Evolutionary conservation across 1,140 invertebrate species (phyloP).

Genomic region (Chymomyza costata): DNA sequence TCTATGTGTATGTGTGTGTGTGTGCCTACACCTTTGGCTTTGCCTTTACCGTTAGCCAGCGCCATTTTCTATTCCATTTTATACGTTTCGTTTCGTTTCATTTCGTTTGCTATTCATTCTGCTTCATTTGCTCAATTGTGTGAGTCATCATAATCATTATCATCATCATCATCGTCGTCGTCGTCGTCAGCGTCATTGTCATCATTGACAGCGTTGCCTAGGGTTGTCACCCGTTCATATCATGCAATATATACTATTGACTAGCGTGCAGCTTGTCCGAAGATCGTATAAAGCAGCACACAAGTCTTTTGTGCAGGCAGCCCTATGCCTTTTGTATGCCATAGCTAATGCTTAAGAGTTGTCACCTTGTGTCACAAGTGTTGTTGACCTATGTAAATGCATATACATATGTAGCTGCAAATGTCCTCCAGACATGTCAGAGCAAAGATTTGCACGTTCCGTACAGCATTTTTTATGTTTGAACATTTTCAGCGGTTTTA

Average conservation of each 20-base stretch:
- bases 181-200: slow-evolving; percentile 7
- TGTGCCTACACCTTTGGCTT: slow-evolving; percentile 25
- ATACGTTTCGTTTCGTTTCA: slow-evolving; percentile 4
- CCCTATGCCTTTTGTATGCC: background rate
- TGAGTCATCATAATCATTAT: slow-evolving; percentile 45
- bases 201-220: slow-evolving; percentile 7
- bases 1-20: too few relatives aligned
- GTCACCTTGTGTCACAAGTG: slow-evolving; percentile 47
- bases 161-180: slow-evolving; percentile 24
- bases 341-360: too few relatives aligned
- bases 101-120: slow-evolving; percentile 59
- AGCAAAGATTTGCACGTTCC: too few relatives aligned
- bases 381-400: slow-evolving; percentile 58
- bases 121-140: slow-evolving; percentile 72
- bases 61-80: background rate
- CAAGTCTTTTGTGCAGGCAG: slow-evolving; percentile 1
- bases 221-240: background rate
- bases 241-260: too few relatives aligned
- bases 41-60: slow-evolving; percentile 13
- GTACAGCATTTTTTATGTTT: too few relatives aligned
- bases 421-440: too few relatives aligned
- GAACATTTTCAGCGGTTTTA: too few relatives aligned
- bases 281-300: background rate
- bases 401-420: too few relatives aligned
- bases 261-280: slow-evolving; percentile 5